Evolutionary conservation across 2,797 vertebrate genomes (phyloP), one percentile per base, ranked within the genome.

Genomic region (Bryconaethiops microstoma): DNA sequence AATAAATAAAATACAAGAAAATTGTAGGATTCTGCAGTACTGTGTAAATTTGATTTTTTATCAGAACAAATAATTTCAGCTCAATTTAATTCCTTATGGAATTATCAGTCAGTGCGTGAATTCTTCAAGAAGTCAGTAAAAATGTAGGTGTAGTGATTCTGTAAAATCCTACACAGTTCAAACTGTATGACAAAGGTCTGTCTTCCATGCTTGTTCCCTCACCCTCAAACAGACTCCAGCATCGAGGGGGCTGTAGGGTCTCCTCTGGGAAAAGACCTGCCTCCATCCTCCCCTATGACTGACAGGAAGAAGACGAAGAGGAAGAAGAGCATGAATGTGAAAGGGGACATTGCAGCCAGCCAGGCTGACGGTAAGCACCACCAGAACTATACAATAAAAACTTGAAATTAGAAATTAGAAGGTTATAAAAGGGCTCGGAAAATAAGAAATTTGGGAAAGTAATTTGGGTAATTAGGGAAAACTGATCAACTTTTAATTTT

Each of bases 291-390:
- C 1, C 97, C 97, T 0, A 93, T 97, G 95, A 92, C 92, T 5
- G 96, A 96, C 92, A 90, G 96, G 87, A 99, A 97, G 94, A 99
- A 98, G 90, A 96, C 98, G 88, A 90, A 95, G 29, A 92, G 96
- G 92, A 99, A 99, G 95, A 97, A 99, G 88, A 92, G 97, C 86
- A 95, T 91, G 87, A 98, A 97, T 0, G 95, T 96, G 0, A 99
- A 97, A 91, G 97, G 97, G 0, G 97, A 99, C 19, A 86, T 94
- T 0, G 95, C 96, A 0, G 89, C 94, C 0, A 96, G 96, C 1
- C 97, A 98, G 89, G 96, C 96, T 0, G 97, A 99, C 92, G 97
- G 97, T 99, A 89, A 89, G 93, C 69, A 35, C 35, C 45, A 55
- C 14, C 2, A 16, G 55, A 69, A 60, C 19, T 17, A 45, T 29